These are phyloP conservation scores for Hemibagrus wyckioides DNA, from an alignment of 2,113 vertebrate genomes.

Conservation along the genomic window DNA sequence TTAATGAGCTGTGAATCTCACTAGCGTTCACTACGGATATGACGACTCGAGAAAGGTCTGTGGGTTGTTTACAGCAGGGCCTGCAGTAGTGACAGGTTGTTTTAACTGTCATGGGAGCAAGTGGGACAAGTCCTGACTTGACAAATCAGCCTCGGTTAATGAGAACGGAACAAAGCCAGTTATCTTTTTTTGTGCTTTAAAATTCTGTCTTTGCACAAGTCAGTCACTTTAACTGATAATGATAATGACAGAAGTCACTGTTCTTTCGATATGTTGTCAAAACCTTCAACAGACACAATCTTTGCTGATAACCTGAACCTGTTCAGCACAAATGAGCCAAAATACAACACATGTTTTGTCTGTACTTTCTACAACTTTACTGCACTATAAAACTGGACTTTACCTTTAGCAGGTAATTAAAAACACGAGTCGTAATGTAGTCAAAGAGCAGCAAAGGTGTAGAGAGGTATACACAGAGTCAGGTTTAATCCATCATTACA, in stretches of 20 bases:
- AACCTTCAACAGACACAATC: background rate
- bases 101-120: background rate
- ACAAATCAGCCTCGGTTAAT: conserved; percentile 2
- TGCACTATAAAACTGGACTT: background rate
- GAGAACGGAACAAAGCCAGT: background rate
- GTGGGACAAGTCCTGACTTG: conserved; percentile 15
- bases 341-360: background rate
- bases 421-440: background rate
- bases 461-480: background rate
- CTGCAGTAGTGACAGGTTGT: background rate
- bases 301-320: background rate
- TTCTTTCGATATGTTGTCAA: background rate
- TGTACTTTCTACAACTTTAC: background rate
- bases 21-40: background rate
- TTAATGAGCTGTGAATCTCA: background rate
- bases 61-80: background rate
- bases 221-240: background rate
- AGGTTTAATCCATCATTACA: background rate
- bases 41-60: background rate
- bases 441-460: background rate
- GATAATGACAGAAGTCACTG: background rate
- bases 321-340: background rate
- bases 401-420: background rate
- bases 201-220: background rate
- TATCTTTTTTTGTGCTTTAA: background rate